These are phyloP conservation scores for Bombus picipes DNA, from an alignment of 1,140 invertebrate genomes.

Conservation along the genomic window DNA sequence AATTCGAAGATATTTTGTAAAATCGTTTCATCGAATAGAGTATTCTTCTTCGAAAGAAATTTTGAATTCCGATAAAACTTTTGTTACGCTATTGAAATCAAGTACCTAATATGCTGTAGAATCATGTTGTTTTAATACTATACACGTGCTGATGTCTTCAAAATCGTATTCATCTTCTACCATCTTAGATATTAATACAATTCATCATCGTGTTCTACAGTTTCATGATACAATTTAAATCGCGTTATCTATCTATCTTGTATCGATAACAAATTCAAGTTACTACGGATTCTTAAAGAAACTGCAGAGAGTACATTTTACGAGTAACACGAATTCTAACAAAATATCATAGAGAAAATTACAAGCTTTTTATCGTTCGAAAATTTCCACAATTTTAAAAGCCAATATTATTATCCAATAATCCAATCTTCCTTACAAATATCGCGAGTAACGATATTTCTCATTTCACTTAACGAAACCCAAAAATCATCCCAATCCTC, in stretches of 20 bases:
- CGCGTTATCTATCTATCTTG: not conserved
- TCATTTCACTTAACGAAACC: not conserved
- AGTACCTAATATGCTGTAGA: not conserved
- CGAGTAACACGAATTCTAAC: too few relatives aligned
- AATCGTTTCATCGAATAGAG: too few relatives aligned
- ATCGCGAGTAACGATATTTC: not conserved
- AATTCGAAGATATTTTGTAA: too few relatives aligned
- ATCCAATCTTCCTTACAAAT: not conserved
- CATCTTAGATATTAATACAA: not conserved
- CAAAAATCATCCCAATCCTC: not conserved
- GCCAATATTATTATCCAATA: too few relatives aligned
- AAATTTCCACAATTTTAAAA: too few relatives aligned
- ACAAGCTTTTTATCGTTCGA: too few relatives aligned
- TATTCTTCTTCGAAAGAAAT: not conserved
- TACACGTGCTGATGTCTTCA: not conserved
- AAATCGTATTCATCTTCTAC: not conserved
- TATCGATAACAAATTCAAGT: not conserved
- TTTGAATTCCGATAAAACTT: not conserved
- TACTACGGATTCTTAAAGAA: not conserved
- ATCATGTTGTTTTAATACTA: not conserved
- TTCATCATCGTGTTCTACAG: not conserved
- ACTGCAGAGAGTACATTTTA: too few relatives aligned
- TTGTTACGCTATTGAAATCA: not conserved
- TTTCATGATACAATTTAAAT: not conserved
- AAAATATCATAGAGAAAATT: too few relatives aligned